Evolutionary conservation across 2,888 invertebrate species (phyloP).

Genomic region (Xestia ashworthii): DNA sequence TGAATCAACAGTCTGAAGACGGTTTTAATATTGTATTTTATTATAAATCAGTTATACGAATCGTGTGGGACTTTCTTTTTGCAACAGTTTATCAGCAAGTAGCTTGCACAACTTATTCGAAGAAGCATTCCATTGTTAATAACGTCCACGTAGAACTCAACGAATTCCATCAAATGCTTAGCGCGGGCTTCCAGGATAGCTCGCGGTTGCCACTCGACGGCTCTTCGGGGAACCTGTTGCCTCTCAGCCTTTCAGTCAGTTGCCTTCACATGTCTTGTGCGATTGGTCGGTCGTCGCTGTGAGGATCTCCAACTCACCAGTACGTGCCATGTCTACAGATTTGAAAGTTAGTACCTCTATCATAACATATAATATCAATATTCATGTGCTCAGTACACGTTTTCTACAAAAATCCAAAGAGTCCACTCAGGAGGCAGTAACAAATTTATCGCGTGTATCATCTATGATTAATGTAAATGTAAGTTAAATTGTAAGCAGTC

Average conservation of each 20-base stretch:
- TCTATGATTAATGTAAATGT: slow-evolving; percentile 73
- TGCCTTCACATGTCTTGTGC: slow-evolving; percentile 67
- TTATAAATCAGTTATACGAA: slow-evolving; percentile 56
- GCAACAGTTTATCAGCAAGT: slow-evolving; percentile 74
- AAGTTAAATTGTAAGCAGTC: slow-evolving; percentile 71
- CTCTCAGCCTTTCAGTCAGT: slow-evolving; percentile 72
- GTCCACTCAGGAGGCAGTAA: slow-evolving; percentile 51
- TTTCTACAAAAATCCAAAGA: slow-evolving; percentile 46
- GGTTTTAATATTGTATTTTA: slow-evolving; percentile 46
- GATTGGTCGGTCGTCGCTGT: slow-evolving; percentile 62
- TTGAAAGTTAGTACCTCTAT: slow-evolving; percentile 72
- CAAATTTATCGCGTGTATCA: slow-evolving; percentile 57
- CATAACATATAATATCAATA: slow-evolving; percentile 65
- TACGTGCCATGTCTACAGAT: slow-evolving; percentile 67
- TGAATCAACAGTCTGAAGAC: slow-evolving; percentile 27
- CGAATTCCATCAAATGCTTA: slow-evolving; percentile 86
- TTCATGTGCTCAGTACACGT: slow-evolving; percentile 38
- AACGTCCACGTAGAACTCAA: slow-evolving; percentile 77
- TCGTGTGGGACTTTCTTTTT: slow-evolving; percentile 68
- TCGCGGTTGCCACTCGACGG: slow-evolving; percentile 71
- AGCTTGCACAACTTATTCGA: slow-evolving; percentile 81
- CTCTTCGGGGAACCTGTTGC: slow-evolving; percentile 75
- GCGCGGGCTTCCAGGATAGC: slow-evolving; percentile 82
- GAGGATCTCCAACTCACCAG: slow-evolving; percentile 57
- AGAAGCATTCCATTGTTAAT: slow-evolving; percentile 77